These are phyloP conservation scores for Erebia epiphron DNA, from an alignment of 2,888 invertebrate genomes.

Conservation along the genomic window DNA sequence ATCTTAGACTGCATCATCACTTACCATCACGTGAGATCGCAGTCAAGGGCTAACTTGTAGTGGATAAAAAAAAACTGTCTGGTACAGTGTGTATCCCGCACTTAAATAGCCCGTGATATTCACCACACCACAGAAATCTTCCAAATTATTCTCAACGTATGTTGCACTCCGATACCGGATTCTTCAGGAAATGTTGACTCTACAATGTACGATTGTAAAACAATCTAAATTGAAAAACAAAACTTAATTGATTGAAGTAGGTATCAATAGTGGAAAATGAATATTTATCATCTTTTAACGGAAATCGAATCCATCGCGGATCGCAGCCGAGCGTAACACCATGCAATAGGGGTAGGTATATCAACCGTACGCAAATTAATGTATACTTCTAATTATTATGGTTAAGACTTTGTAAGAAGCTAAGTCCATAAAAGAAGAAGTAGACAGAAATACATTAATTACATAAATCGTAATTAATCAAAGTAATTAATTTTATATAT, in stretches of 20 bases:
- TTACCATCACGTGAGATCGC: too few species aligned
- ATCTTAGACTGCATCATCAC: too few species aligned
- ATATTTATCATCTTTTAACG: slow-evolving; percentile 18
- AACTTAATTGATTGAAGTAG: neutral
- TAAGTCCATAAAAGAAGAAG: neutral
- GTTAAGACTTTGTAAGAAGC: neutral
- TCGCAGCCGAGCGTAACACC: neutral
- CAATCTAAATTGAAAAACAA: too few species aligned
- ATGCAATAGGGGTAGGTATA: neutral
- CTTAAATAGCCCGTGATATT: too few species aligned
- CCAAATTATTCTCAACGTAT: too few species aligned
- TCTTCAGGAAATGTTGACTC: too few species aligned
- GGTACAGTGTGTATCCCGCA: too few species aligned
- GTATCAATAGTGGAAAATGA: slow-evolving; percentile 15
- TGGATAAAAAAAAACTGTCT: too few species aligned
- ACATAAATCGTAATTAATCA: neutral
- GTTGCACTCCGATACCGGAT: too few species aligned
- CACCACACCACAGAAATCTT: too few species aligned
- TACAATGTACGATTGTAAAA: too few species aligned
- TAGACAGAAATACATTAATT: neutral
- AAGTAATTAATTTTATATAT: neutral
- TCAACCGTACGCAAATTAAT: slow-evolving; percentile 8
- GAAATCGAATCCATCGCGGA: slow-evolving; percentile 20
- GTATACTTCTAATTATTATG: slow-evolving; percentile 8
- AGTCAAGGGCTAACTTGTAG: too few species aligned